Percentiles rank a stretch among this genome's conserved stretches.
These are phyloP conservation scores for Junonia oenone DNA, from an alignment of 2,888 invertebrate genomes.

Conservation along the genomic window DNA sequence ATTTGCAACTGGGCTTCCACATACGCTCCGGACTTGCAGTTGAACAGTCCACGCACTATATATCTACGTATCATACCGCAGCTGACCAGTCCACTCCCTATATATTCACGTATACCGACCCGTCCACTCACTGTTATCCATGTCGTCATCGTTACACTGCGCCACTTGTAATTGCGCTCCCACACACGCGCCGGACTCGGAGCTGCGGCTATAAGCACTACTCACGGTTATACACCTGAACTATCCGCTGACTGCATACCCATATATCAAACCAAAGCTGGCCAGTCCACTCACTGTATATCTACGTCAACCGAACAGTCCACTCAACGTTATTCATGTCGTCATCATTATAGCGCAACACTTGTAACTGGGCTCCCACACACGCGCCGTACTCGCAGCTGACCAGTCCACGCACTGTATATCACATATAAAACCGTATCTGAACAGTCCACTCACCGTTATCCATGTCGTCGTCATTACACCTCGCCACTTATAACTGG, in stretches of 20 bases:
- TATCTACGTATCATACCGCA: too few relatives aligned
- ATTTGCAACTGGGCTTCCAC: constrained; percentile 84
- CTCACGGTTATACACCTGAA: too few relatives aligned
- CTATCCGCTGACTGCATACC: too few relatives aligned
- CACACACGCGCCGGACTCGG: constrained; percentile 83
- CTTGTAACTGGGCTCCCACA: constrained; percentile 84
- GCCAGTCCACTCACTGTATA: too few relatives aligned
- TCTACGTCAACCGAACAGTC: too few relatives aligned
- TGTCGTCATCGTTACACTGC: constrained; percentile 71
- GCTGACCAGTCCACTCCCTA: too few relatives aligned
- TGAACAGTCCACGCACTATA: too few relatives aligned
- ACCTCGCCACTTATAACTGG: constrained; percentile 83
- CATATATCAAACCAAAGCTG: too few relatives aligned
- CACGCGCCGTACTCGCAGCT: constrained; percentile 84
- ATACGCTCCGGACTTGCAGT: constrained; percentile 82
- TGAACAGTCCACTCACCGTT: constrained; percentile 53
- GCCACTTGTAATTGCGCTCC: constrained; percentile 85
- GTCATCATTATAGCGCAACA: constrained; percentile 79
- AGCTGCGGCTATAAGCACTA: too few relatives aligned
- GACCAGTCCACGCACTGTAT: too few relatives aligned
- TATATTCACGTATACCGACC: too few relatives aligned
- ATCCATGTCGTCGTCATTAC: constrained; percentile 59
- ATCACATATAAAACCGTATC: too few relatives aligned
- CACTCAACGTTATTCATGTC: constrained; percentile 57
- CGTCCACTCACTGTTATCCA: constrained; percentile 55